Evolutionary conservation across 1,140 invertebrate species (phyloP), one percentile per base, ranked within the genome.

Genomic region (Drosophila nasuta): DNA sequence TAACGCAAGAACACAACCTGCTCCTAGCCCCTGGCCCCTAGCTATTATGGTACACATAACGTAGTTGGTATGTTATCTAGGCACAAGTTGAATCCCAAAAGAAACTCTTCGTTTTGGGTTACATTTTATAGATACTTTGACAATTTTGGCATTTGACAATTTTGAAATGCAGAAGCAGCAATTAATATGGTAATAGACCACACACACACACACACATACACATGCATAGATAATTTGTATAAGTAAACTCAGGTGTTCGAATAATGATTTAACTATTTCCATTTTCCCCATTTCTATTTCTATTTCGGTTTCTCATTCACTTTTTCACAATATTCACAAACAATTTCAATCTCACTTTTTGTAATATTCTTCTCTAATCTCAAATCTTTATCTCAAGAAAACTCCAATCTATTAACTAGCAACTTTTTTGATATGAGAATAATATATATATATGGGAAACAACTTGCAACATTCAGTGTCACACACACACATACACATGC

Each of bases 241-340:
- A 74, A 67, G 60, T 82, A 79, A 87, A 74, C 82, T 86, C 82
- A 86, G 82, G 82, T 87, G 82, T 87, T 82, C 82, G 58, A 79
- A 87, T 86, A 87, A 86, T 86, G 62, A 76, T 85, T 86, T 78
- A 46, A 48, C 45, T 20, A 43, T 59, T 82, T 64, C 69, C 30
- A 48, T 75, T 59, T 25, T 25, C 20, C 20, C 71, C 74, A 59
- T 75, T 51, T 75, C 46, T 33, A 58, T 17, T 20, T 35, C 15
- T 11, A 60, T 7, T 15, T 35, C 13, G 15, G 20, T 30, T 45
- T 45, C 20, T 33, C 46, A 54, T 41, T 62, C 54, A 56, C 20
- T 25, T 25, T 25, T 65, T 52, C n/a, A 5, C 7, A 15, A 33
- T 35, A 13, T 33, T 52, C 48, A 20, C 20, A 20, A 57, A 58